Conservation (phyloP, 2,113 vertebrate genomes). For the Trichechus manatus region DNA sequence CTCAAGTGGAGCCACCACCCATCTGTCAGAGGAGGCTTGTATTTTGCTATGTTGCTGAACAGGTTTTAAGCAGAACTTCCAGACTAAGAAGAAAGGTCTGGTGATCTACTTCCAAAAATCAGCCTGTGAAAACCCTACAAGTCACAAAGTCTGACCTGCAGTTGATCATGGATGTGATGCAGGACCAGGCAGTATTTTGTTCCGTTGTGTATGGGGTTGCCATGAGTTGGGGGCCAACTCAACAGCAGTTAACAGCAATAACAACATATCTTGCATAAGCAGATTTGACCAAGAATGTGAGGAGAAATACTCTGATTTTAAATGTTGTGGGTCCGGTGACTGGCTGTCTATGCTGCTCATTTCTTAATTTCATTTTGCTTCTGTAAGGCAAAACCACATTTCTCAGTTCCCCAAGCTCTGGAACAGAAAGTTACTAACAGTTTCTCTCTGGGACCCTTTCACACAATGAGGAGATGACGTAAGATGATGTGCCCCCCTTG, state of each 20-base stretch:
- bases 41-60: neutral
- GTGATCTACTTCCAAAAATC: neutral
- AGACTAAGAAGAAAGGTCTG: neutral
- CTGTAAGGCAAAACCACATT: neutral
- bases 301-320: neutral
- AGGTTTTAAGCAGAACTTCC: neutral
- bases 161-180: neutral
- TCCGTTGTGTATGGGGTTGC: neutral
- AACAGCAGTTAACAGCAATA: neutral
- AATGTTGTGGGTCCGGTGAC: neutral
- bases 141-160: neutral
- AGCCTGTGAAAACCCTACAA: neutral
- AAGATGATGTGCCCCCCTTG: neutral
- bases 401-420: neutral
- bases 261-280: neutral
- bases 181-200: neutral
- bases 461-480: neutral
- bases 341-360: neutral
- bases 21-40: neutral
- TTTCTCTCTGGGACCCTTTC: neutral
- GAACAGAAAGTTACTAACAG: neutral
- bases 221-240: neutral
- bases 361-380: constrained; percentile 53
- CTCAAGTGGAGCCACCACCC: neutral
- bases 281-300: constrained; percentile 14